Percentiles rank a stretch among this genome's conserved stretches.
These are phyloP conservation scores for Bucco capensis DNA, from an alignment of 2,113 vertebrate species.

Conservation along the genomic window DNA sequence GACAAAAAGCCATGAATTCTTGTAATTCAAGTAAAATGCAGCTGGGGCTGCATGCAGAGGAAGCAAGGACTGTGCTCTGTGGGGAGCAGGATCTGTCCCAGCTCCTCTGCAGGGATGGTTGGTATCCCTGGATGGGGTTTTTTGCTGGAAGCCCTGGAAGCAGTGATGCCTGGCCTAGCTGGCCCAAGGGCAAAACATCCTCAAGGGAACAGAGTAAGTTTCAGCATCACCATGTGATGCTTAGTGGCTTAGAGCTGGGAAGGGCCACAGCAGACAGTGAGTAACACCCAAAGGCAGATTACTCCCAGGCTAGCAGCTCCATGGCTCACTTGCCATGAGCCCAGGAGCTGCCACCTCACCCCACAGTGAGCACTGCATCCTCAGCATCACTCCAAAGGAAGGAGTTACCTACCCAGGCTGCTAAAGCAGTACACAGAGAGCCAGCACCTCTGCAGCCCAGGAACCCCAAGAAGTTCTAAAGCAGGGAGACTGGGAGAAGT, in stretches of 20 bases:
- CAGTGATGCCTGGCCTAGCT: background rate
- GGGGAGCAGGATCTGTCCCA: background rate
- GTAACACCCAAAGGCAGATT: background rate
- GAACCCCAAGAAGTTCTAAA: background rate
- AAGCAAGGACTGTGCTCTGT: background rate
- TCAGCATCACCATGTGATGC: background rate
- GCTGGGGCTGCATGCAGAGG: background rate
- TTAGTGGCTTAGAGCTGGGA: background rate
- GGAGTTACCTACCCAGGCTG: background rate
- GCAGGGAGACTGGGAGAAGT: background rate
- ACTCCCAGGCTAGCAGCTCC: background rate
- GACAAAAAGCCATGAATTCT: background rate
- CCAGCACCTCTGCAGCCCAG: background rate
- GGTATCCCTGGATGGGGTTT: accelerated
- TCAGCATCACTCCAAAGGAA: background rate
- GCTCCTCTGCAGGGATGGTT: background rate
- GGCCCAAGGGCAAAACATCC: background rate
- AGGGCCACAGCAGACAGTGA: accelerated
- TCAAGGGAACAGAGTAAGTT: background rate
- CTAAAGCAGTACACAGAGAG: background rate
- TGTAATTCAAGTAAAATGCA: constrained; percentile 7
- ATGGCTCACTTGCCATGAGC: background rate
- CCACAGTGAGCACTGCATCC: background rate
- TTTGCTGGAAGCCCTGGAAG: background rate
- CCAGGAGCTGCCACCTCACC: background rate